A percentile compares a stretch with the other conserved stretches of the same genome.
phyloP scores from a whole-genome alignment of 1,140 invertebrate species.

The Drusus annulatus region DNA sequence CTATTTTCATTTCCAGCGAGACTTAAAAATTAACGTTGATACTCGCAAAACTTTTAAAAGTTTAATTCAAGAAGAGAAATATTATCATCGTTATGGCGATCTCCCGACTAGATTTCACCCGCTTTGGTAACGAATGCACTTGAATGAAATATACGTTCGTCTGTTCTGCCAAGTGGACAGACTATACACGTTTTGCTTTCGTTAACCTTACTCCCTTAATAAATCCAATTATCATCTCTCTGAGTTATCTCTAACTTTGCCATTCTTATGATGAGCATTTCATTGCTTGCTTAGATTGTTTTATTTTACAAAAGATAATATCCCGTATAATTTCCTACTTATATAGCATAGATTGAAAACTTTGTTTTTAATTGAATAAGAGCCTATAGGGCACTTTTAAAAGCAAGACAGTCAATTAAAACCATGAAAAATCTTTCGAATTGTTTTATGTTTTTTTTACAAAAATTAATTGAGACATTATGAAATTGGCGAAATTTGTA shows the following conservation, averaged over 20 bases:
- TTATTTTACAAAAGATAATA: too few relatives aligned
- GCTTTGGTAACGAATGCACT: slow-evolving; percentile 28
- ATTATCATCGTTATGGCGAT: slow-evolving; percentile 48
- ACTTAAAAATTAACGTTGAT: slow-evolving; percentile 55
- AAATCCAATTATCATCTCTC: not conserved
- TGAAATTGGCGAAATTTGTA: too few relatives aligned
- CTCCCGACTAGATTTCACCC: not conserved
- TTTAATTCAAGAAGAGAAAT: slow-evolving; percentile 52
- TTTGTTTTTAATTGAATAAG: too few relatives aligned
- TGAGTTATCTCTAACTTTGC: not conserved
- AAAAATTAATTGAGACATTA: too few relatives aligned
- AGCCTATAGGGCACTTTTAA: too few relatives aligned
- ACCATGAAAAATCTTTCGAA: too few relatives aligned
- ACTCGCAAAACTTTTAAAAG: slow-evolving; percentile 46
- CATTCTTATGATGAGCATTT: not conserved
- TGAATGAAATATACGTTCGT: slow-evolving; percentile 1
- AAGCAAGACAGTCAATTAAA: too few relatives aligned
- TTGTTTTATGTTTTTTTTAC: too few relatives aligned
- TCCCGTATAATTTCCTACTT: too few relatives aligned
- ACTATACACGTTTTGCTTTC: not conserved
- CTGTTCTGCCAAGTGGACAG: slow-evolving; percentile 29
- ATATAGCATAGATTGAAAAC: too few relatives aligned
- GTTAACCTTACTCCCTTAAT: too few relatives aligned
- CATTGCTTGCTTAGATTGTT: not conserved
- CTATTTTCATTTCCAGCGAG: slow-evolving; percentile 36